phyloP scores from a whole-genome alignment of 2,113 vertebrate genomes.

The Natator depressus region DNA sequence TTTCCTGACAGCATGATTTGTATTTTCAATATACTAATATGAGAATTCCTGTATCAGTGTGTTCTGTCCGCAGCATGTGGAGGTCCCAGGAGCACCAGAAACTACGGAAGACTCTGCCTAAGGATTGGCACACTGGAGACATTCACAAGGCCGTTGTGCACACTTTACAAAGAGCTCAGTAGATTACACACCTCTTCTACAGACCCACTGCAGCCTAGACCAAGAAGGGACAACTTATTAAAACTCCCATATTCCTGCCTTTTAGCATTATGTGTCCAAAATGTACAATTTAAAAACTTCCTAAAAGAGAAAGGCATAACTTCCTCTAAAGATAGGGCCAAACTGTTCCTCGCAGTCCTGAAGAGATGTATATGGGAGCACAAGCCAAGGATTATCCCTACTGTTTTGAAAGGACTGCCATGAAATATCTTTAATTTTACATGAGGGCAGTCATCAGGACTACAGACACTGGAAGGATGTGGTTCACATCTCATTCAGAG shows the following conservation, averaged over 20 bases:
- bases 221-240: background rate
- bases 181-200: fast-evolving
- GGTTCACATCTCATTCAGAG: background rate
- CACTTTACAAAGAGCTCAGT: fast-evolving
- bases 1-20: background rate
- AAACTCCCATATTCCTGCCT: background rate
- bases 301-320: background rate
- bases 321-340: background rate
- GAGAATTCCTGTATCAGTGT: background rate
- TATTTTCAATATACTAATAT: background rate
- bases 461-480: background rate
- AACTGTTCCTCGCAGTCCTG: fast-evolving
- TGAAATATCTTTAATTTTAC: fast-evolving
- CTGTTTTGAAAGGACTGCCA: fast-evolving
- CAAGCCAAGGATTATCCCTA: background rate
- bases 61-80: background rate
- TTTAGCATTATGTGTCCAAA: background rate
- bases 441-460: background rate
- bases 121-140: background rate
- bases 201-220: fast-evolving
- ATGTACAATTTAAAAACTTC: background rate
- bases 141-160: background rate
- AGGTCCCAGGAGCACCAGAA: background rate
- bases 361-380: background rate
- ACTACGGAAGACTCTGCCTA: fast-evolving